These are phyloP conservation scores for Drosophila paranaensis DNA, from an alignment of 2,888 invertebrate genomes.

Conservation along the genomic window DNA sequence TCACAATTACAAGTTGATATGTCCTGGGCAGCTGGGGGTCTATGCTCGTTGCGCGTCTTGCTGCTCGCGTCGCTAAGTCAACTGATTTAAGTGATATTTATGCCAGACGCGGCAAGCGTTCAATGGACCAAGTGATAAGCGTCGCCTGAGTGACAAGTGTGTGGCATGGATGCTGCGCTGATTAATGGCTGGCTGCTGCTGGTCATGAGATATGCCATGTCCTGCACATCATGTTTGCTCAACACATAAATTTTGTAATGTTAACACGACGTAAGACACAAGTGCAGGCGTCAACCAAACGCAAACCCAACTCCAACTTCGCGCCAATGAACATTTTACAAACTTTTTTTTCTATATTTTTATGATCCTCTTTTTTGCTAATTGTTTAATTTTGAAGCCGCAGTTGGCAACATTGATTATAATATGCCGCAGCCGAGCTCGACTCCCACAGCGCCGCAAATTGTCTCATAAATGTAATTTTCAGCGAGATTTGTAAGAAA, in stretches of 20 bases:
- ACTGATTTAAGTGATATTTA: slow-evolving; percentile 83
- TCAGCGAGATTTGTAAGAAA: slow-evolving; percentile 19
- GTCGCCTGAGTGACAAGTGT: slow-evolving; percentile 77
- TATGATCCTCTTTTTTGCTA: slow-evolving; percentile 4
- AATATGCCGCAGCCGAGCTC: slow-evolving; percentile 31
- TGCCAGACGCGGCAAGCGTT: slow-evolving; percentile 73
- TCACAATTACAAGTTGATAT: slow-evolving; percentile 83
- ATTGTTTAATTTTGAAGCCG: slow-evolving; percentile 55
- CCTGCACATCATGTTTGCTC: slow-evolving; percentile 17
- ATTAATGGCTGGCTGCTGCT: slow-evolving; percentile 76
- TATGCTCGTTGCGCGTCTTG: slow-evolving; percentile 16
- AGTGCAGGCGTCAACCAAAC: slow-evolving; percentile 45
- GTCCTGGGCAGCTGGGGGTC: slow-evolving; percentile 65
- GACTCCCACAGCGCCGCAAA: slow-evolving; percentile 22
- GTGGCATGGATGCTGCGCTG: slow-evolving; percentile 69
- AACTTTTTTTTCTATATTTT: slow-evolving; percentile 11
- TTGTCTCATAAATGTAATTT: slow-evolving; percentile 14
- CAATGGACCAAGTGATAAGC: slow-evolving; percentile 77
- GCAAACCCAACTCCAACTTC: background rate
- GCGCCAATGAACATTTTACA: slow-evolving; percentile 12
- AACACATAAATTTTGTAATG: slow-evolving; percentile 81
- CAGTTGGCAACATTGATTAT: slow-evolving; percentile 69
- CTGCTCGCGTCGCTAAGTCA: slow-evolving; percentile 71
- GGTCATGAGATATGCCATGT: slow-evolving; percentile 39
- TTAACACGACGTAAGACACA: slow-evolving; percentile 79